Evolutionary conservation across 2,888 invertebrate genomes (phyloP).

Genomic region (Pyrrhosoma nymphula): DNA sequence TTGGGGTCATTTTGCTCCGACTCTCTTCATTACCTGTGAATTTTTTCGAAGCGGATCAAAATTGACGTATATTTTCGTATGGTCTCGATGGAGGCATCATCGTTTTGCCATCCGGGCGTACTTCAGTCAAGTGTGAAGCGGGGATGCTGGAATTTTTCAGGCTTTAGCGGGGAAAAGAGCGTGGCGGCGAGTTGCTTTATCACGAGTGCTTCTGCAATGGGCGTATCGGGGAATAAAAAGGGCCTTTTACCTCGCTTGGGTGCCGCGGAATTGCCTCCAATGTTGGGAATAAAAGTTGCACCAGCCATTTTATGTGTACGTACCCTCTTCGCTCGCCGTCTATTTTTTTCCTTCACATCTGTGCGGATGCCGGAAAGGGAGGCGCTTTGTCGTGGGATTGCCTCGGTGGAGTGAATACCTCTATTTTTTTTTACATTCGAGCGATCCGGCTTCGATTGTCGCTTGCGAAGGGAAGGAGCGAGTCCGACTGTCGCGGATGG

Average conservation of each 20-base stretch:
- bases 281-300: constrained; percentile 11
- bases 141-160: background rate
- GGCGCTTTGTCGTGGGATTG: background rate
- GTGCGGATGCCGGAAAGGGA: background rate
- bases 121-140: background rate
- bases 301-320: background rate
- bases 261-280: constrained; percentile 28
- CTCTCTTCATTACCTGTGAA: background rate
- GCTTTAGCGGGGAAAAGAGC: background rate
- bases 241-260: constrained; percentile 6
- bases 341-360: background rate
- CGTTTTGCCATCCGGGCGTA: background rate
- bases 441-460: background rate
- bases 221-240: constrained; percentile 47
- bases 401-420: background rate
- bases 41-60: background rate
- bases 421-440: background rate
- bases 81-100: background rate
- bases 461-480: background rate
- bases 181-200: background rate
- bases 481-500: background rate
- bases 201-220: constrained; percentile 21
- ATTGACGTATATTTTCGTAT: background rate
- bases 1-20: background rate
- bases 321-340: background rate